Percentiles rank a stretch among this genome's conserved stretches.
Evolutionary conservation across 1,140 invertebrate species (phyloP).

Genomic region (Anoplolepis gracilipes): DNA sequence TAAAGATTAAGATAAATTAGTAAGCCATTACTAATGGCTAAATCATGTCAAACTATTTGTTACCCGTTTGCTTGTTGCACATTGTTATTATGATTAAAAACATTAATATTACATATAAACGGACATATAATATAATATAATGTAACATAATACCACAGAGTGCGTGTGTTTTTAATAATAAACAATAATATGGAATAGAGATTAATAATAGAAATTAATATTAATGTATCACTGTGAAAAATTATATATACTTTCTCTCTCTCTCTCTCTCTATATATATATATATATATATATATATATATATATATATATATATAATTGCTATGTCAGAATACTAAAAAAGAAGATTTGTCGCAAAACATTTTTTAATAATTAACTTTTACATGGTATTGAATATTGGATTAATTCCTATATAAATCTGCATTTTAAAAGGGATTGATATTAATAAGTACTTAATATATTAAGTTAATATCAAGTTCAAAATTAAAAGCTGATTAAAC

Average conservation of each 20-base stretch:
- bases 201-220: background rate
- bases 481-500: slow-evolving; percentile 43
- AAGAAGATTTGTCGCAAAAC: background rate
- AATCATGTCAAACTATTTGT: background rate
- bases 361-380: slow-evolving; percentile 10
- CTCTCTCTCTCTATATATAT: background rate
- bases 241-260: background rate
- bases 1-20: background rate
- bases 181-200: background rate
- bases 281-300: too few relatives aligned
- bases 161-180: background rate
- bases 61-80: slow-evolving; percentile 3
- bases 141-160: too few relatives aligned
- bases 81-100: slow-evolving; percentile 5
- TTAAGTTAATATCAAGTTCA: slow-evolving; percentile 36
- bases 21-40: background rate
- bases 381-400: background rate
- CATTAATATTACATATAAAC: background rate
- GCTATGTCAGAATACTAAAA: background rate
- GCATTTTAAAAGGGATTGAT: background rate
- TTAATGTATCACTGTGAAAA: background rate
- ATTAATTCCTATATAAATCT: slow-evolving; percentile 10
- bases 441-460: slow-evolving; percentile 34
- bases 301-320: background rate
- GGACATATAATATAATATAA: background rate